A percentile compares a stretch with the other conserved stretches of the same genome.
Evolutionary conservation across 2,113 vertebrate genomes (phyloP).

Genomic region (Phaetusa simplex): DNA sequence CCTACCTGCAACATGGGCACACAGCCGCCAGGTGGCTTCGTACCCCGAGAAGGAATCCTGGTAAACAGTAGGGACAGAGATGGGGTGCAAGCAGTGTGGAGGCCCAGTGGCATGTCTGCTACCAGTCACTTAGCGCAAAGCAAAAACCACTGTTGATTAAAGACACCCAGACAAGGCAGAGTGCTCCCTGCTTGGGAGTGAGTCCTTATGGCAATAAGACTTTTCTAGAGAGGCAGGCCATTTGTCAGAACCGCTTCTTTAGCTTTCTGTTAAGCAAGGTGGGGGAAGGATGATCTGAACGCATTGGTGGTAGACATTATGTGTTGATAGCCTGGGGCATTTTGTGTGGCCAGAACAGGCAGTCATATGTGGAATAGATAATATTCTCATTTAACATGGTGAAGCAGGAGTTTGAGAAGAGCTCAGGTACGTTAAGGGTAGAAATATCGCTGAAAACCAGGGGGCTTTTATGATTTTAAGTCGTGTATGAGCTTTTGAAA

Average conservation of each 20-base stretch:
- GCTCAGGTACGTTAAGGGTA: background rate
- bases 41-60: background rate
- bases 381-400: background rate
- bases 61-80: background rate
- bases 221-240: background rate
- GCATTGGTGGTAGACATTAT: fast-evolving
- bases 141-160: background rate
- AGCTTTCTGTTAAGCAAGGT: background rate
- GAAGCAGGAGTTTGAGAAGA: background rate
- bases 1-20: background rate
- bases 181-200: background rate
- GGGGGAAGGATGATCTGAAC: background rate
- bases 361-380: background rate
- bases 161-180: background rate
- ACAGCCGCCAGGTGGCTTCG: too few relatives aligned
- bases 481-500: background rate
- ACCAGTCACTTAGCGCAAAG: background rate
- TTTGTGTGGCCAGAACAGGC: background rate
- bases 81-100: background rate
- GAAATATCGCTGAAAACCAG: background rate
- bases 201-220: background rate
- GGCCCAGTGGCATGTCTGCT: background rate
- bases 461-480: background rate
- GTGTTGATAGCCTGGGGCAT: background rate
- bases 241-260: background rate